Evolutionary conservation across 2,888 invertebrate genomes (phyloP), one percentile per base, ranked within the genome.

Genomic region (Diaprepes abbreviatus): DNA sequence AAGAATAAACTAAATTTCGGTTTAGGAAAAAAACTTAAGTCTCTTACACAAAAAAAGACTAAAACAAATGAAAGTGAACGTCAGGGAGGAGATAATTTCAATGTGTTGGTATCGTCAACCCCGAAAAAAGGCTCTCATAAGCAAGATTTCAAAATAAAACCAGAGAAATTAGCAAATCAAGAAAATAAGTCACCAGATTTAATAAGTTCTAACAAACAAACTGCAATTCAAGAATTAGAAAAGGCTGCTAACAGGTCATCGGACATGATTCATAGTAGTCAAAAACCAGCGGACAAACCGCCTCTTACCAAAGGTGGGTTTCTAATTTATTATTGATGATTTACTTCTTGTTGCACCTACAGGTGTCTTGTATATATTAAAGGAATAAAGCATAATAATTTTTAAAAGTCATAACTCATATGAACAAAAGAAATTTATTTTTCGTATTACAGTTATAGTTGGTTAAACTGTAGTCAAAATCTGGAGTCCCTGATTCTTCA

Each of bases 261-360:
- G 12, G 88, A 88, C 77, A 91, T 92, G 91, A 88, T 89, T 79
- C 92, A 92, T 81, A 91, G 92, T 78, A 92, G 91, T 76, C 92
- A 92, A 82, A 85, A 88, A 81, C 91, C 92, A 3, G 89, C 88
- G 21, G 89, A 90, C 72, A 91, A 90, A 76, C 87, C 89, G 73
- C 91, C 91, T 66, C 83, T 91, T 69, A 92, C 91, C 40, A 89
- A 90, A 82, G 91, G 92, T 52, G 57, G 58, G 36, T 31, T 12
- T 16, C 36, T 35, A n/a, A 24, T 31, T 54, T n/a, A 52, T 33
- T 52, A 31, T 52, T 52, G 9, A 31, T 52, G 19, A 33, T 52
- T 52, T 52, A 28, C 7, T 24, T 19, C 28, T 48, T 48, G 12
- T 28, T 24, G 28, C 48, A 14, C 48, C 48, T 48, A 48, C 48